A percentile compares a stretch with the other conserved stretches of the same genome.
These are phyloP conservation scores for Phymanthus crucifer DNA, from an alignment of 92 coral and sea anemone genomes.

Conservation along the genomic window DNA sequence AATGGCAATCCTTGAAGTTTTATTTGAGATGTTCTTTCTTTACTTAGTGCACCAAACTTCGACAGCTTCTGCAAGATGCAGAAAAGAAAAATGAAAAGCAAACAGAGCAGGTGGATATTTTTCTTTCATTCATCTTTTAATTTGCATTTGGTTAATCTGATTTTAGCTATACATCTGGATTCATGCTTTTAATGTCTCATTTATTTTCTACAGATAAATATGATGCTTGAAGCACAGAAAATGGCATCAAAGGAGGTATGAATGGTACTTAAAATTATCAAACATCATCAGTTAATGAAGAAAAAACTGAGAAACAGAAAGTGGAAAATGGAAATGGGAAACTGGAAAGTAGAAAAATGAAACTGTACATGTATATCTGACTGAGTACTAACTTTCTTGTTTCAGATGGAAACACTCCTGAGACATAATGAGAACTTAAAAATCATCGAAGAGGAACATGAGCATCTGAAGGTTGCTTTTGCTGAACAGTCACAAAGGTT, in stretches of 20 bases:
- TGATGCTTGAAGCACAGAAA: conserved; percentile 75
- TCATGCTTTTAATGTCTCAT: background rate
- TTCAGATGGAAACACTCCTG: conserved; percentile 74
- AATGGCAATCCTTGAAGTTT: background rate
- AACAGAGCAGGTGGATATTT: conserved; percentile 68
- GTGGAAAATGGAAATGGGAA: too few species aligned
- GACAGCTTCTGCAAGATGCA: conserved; percentile 85
- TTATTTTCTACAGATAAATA: conserved; percentile 48
- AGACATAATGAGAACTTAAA: conserved; percentile 64
- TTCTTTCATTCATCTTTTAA: background rate
- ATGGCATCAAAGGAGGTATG: conserved; percentile 79
- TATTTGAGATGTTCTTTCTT: background rate
- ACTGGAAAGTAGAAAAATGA: too few species aligned
- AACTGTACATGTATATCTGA: background rate
- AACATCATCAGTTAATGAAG: background rate
- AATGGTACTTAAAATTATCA: background rate
- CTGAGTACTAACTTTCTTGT: background rate
- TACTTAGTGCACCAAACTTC: conserved; percentile 81
- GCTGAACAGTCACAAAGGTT: conserved; percentile 94
- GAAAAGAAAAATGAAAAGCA: conserved; percentile 85
- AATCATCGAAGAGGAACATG: conserved; percentile 68
- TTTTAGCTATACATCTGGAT: background rate
- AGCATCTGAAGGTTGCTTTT: conserved; percentile 83
- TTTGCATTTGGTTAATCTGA: background rate
- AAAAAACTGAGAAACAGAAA: background rate